Evolutionary conservation across 2,888 invertebrate species (phyloP), one percentile per base, ranked within the genome.

Genomic region (Melipona beecheii): DNA sequence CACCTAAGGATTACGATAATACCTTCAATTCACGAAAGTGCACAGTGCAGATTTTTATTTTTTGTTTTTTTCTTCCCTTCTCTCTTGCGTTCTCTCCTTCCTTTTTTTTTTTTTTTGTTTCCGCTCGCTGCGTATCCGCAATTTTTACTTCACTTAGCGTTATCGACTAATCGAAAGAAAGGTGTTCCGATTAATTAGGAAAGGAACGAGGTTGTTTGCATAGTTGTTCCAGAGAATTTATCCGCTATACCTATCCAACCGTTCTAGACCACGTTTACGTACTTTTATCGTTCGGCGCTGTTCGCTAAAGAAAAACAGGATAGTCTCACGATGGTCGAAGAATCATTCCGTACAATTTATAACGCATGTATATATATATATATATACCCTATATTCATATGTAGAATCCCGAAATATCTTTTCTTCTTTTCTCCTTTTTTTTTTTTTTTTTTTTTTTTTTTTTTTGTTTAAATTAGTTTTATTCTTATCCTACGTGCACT

Each of bases 11-110:
- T 89, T 81, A 85, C 81, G 71, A 84, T 83, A 89, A 87, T 76
- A 88, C 83, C 91, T 92, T 94, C 94, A 94, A 94, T 94, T 94
- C 94, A 92, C 94, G 92, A 91, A 93, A 93, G 94, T 94, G 94
- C 94, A 94, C 91, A 92, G 91, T 94, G 94, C 94, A 94, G 94
- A 93, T 93, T 92, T 90, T 83, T 83, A 80, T 77, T 80, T 76
- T 83, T 77, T 78, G 78, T 78, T 76, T 76, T 58, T 72, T 71
- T 66, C 58, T 58, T 31, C 69, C 54, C 24, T 79, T 64, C 58
- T 64, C 58, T 78, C 75, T 71, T 54, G 52, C 54, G 65, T 54
- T 27, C 17, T 43, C 43, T 43, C 9, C 9, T 9, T 43, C 9
- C 2, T 43, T 1, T 36, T 36, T 6, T 9, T 36, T 43, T 43